Percentiles rank a stretch among this genome's conserved stretches.
phyloP scores from a whole-genome alignment of 2,113 vertebrate genomes.

The Burhinus bistriatus region DNA sequence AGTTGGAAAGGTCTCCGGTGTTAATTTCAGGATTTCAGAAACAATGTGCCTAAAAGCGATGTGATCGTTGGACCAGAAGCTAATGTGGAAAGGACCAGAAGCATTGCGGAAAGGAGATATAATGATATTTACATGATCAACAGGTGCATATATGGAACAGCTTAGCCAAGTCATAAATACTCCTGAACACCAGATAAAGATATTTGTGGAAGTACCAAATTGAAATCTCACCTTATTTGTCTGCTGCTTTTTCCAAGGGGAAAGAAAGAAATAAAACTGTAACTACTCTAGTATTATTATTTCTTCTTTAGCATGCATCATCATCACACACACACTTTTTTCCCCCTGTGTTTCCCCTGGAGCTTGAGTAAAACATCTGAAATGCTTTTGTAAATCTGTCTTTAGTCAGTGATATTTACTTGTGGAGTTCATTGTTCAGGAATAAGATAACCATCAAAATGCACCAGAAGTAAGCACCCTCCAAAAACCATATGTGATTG shows the following conservation, averaged over 20 bases:
- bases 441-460: background rate
- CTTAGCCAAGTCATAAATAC: background rate
- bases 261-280: background rate
- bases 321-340: background rate
- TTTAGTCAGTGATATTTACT: background rate
- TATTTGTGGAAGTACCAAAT: background rate
- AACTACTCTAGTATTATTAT: background rate
- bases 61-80: background rate
- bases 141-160: background rate
- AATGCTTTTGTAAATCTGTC: background rate
- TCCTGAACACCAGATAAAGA: background rate
- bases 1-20: background rate
- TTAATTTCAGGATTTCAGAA: background rate
- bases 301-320: background rate
- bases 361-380: background rate
- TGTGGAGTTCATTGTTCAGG: background rate
- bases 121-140: background rate
- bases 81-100: background rate
- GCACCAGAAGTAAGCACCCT: background rate
- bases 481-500: background rate
- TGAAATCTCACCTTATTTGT: background rate
- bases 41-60: fast-evolving
- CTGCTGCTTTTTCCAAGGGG: background rate
- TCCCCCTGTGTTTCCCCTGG: background rate
- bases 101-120: background rate